These are phyloP conservation scores for Thyatira batis DNA, from an alignment of 2,888 invertebrate species.

Conservation along the genomic window DNA sequence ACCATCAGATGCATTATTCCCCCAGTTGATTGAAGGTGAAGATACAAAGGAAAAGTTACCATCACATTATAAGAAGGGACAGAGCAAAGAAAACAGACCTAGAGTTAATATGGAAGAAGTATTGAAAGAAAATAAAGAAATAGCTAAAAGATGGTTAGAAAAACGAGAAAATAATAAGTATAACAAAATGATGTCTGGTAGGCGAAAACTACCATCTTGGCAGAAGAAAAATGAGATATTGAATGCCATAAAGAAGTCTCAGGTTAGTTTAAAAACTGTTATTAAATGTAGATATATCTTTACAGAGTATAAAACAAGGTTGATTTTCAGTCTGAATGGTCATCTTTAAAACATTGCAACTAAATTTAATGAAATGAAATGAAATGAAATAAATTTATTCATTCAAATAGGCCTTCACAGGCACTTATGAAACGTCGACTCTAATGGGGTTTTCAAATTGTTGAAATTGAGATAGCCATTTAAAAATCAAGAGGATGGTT, in stretches of 20 bases:
- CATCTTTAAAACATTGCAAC: too few relatives aligned
- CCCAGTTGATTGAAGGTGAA: slow-evolving; percentile 76
- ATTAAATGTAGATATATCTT: too few relatives aligned
- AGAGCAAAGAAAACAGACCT: slow-evolving; percentile 78
- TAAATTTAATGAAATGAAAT: too few relatives aligned
- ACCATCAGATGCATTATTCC: slow-evolving; percentile 82
- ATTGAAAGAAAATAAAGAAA: slow-evolving; percentile 82
- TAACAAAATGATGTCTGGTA: slow-evolving; percentile 83
- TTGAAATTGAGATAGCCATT: too few relatives aligned
- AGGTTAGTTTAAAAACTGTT: slow-evolving; percentile 69
- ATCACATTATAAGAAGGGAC: slow-evolving; percentile 86
- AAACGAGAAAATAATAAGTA: slow-evolving; percentile 84
- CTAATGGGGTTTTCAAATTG: too few relatives aligned
- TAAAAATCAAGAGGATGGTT: too few relatives aligned
- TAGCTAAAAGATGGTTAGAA: slow-evolving; percentile 83
- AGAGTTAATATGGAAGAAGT: slow-evolving; percentile 78
- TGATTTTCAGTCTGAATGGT: too few relatives aligned
- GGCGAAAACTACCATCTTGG: slow-evolving; percentile 89
- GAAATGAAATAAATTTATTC: too few relatives aligned
- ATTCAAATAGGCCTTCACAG: too few relatives aligned
- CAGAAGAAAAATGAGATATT: slow-evolving; percentile 86
- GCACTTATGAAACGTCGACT: too few relatives aligned
- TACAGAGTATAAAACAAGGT: too few relatives aligned
- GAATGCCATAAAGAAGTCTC: slow-evolving; percentile 83
- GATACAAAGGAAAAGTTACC: slow-evolving; percentile 62